Percentiles rank a stretch among this genome's conserved stretches.
These are phyloP conservation scores for Gastrophysa polygoni DNA, from an alignment of 2,888 invertebrate species.

Conservation along the genomic window DNA sequence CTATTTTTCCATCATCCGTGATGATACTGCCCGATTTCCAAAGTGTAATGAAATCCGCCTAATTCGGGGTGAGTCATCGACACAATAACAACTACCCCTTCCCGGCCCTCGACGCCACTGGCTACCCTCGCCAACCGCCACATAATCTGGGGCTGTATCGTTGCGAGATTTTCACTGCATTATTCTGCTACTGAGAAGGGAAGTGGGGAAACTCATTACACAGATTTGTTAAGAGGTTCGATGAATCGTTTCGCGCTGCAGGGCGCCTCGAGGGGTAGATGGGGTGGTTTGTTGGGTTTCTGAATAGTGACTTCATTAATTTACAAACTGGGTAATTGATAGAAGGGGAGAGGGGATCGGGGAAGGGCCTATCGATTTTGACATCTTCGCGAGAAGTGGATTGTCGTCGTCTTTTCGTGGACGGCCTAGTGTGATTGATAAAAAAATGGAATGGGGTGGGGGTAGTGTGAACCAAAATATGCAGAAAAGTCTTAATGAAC, in stretches of 20 bases:
- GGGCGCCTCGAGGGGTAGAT: neutral
- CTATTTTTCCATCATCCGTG: no score
- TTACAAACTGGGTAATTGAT: constrained; percentile 8
- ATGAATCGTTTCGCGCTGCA: constrained; percentile 40
- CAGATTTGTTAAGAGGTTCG: constrained; percentile 53
- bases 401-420: no score
- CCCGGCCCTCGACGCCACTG: constrained; percentile 22
- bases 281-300: constrained; percentile 9
- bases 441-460: no score
- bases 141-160: constrained; percentile 53
- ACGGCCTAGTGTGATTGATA: no score
- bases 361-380: neutral
- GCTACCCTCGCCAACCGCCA: constrained; percentile 49
- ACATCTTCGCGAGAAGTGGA: no score
- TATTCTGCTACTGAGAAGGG: constrained; percentile 45
- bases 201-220: constrained; percentile 35
- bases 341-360: neutral
- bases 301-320: constrained; percentile 18
- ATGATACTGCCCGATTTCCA: no score
- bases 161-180: constrained; percentile 54
- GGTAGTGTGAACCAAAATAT: no score
- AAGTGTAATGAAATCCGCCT: no score
- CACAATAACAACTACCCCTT: no score
- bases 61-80: no score
- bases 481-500: no score